Base-by-base conservation (phyloP, 1,140 invertebrate genomes). In the Penaeus indicus region DNA sequence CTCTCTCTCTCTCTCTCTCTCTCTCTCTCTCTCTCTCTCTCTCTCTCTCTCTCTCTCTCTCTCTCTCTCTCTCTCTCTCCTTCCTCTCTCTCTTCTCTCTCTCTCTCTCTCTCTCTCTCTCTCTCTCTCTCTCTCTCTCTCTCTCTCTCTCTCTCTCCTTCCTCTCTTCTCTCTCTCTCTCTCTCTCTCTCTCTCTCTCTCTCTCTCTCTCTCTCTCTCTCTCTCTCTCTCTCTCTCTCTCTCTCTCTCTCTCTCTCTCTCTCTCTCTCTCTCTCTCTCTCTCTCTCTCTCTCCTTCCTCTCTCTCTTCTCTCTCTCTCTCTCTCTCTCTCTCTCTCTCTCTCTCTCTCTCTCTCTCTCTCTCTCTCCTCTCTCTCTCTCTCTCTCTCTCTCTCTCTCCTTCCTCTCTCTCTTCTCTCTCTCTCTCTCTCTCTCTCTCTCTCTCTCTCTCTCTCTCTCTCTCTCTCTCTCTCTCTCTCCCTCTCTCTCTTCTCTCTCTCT, bases 191-290 rank as follows among this genome's bases (percentile, higher is more conserved):
- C 79, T 61, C 54, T 25, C 47, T 81, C 79, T 61, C 54, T 32
- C 79, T 25, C 79, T 61, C 79, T 61, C 79, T 27, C 69, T 75
- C 79, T 81, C 54, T 25, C 54, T 81, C 79, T 25, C 79, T 81
- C 42, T 81, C 54, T 60, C n/a, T 63, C 80, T 82, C 25, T 60
- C 47, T 62, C 47, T 82, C 47, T 82, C 47, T 82, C 47, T 82
- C 47, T 82, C 25, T 64, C n/a, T 21, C 32, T n/a, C 16, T 11
- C 67, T 21, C 19, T 47, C 25, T 38, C 25, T 22, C 60, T 47
- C 47, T 47, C 38, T 84, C 42, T 67, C n/a, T 42, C 22, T 25
- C n/a, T 62, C 25, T 60, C 47, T 62, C 47, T 82, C 47, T 82
- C 47, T 82, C 47, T 82, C 47, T 47, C 47, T 13, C 47, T 13